phyloP scores from a whole-genome alignment of 2,888 invertebrate genomes.

The Microctonus hyperodae region DNA sequence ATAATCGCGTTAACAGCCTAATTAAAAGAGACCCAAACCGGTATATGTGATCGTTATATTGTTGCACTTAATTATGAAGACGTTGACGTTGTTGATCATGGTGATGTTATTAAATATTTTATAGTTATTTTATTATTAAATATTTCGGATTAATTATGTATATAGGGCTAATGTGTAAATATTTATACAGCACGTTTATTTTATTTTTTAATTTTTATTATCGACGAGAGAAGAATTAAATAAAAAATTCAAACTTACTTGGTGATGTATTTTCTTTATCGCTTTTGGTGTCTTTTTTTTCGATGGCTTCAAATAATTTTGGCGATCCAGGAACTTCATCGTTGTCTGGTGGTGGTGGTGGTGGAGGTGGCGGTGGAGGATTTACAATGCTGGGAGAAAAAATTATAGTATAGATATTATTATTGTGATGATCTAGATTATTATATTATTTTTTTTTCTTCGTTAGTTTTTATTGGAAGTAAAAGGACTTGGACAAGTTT shows the following conservation, averaged over 20 bases:
- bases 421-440: neutral
- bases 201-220: neutral
- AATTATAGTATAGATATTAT: neutral
- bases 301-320: constrained; percentile 39
- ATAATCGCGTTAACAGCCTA: constrained; percentile 56
- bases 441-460: neutral
- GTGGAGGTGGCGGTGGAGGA: constrained; percentile 59
- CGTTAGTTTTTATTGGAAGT: neutral
- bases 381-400: constrained; percentile 44
- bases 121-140: neutral
- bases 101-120: neutral
- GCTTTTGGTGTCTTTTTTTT: constrained; percentile 50
- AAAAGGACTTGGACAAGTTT: neutral
- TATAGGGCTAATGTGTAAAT: neutral
- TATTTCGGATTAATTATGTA: neutral
- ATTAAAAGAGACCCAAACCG: constrained; percentile 43
- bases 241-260: constrained; percentile 39
- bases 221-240: neutral
- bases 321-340: constrained; percentile 48
- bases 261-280: constrained; percentile 46
- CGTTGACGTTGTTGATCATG: constrained; percentile 16
- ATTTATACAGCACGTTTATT: neutral
- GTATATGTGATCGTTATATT: constrained; percentile 7
- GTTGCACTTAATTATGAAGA: constrained; percentile 36
- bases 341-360: constrained; percentile 56